Base-by-base conservation (phyloP, 2,113 vertebrate genomes). In the Thunnus maccoyii region DNA sequence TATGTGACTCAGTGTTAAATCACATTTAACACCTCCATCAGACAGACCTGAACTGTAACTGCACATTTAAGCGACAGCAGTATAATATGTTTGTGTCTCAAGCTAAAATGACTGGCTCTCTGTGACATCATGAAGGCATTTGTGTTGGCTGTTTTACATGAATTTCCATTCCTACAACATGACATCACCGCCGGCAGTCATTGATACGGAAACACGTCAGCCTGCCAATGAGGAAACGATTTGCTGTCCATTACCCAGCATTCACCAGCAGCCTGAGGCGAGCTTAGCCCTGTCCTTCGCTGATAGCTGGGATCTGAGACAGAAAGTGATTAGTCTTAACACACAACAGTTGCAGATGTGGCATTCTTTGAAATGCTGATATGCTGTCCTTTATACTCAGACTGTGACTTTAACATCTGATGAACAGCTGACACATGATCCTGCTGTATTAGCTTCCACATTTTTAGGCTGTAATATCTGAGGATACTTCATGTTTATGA, bases 201-300 rank as follows among this genome's bases (percentile, higher is more conserved):
- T 32, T 73, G 48, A 56, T 80, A 50, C 32, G 66, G 17, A 15
- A 17, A 32, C 7, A 44, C 1, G 1, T 56, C 57, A 18, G 58
- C 14, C 48, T 62, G 18, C 68, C 63, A 57, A 11, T 71, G 25
- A 85, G 69, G 48, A 16, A 78, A 72, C 13, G 13, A 61, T 50
- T 68, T 60, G 4, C 62, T 54, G 56, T 52, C 57, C 14, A 16
- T 78, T 72, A 72, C 27, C 54, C 62, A 73, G 67, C 73, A 78
- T 73, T 47, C 30, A 55, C 7, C 41, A 27, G 72, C 56, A 78
- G 67, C 82, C 66, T 54, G 3, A 20, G 18, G 46, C 8, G 0
- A 50, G 65, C 54, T 72, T 27, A 50, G 52, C 8, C 36, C 20
- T 51, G 52, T 62, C 25, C 32, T 44, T 65, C 15, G 56, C 57